These are phyloP conservation scores for Alethe diademata DNA, from an alignment of 2,113 vertebrate species.

Conservation along the genomic window DNA sequence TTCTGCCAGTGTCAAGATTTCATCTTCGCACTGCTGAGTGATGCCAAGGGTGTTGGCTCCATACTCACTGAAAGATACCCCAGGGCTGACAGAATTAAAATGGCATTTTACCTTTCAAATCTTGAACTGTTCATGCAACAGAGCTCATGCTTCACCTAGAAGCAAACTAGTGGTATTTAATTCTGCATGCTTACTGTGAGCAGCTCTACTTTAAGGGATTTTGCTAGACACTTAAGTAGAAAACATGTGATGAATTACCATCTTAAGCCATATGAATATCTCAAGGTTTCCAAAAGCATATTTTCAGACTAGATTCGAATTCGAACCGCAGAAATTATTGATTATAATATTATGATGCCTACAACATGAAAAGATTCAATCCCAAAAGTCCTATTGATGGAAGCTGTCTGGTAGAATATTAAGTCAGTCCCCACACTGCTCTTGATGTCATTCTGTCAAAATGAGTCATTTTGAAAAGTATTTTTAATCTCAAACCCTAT, in stretches of 20 bases:
- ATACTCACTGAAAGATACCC: background rate
- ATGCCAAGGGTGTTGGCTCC: background rate
- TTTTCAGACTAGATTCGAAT: background rate
- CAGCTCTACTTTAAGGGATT: background rate
- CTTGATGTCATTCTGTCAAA: background rate
- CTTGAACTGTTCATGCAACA: background rate
- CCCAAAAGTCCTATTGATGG: background rate
- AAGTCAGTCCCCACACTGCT: background rate
- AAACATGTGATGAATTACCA: fast-evolving
- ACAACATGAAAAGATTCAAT: background rate
- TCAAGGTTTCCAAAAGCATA: background rate
- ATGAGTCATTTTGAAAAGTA: background rate
- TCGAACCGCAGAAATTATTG: background rate
- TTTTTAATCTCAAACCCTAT: background rate
- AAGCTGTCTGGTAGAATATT: background rate
- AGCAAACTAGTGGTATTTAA: background rate
- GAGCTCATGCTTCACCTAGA: background rate
- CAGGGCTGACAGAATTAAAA: background rate
- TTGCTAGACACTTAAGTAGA: background rate
- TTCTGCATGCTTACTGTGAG: background rate
- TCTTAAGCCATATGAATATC: background rate
- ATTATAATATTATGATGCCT: background rate
- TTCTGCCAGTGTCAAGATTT: background rate
- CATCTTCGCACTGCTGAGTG: background rate
- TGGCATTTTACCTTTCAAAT: background rate